phyloP scores from a whole-genome alignment of 1,140 invertebrate species.

The Artemia franciscana region DNA sequence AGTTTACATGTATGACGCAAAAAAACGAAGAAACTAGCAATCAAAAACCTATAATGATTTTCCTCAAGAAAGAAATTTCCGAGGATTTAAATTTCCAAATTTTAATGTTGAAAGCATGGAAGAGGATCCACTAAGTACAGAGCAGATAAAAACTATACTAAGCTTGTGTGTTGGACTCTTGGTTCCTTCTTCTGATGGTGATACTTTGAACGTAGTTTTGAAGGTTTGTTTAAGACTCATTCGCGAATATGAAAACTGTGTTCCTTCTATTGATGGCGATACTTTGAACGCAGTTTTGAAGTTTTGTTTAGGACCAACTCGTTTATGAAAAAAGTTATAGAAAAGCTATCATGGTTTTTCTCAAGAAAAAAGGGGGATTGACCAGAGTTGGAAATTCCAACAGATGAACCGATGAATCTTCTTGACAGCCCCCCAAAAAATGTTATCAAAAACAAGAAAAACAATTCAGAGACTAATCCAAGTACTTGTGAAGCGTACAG shows the following conservation, averaged over 20 bases:
- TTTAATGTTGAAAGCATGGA: slow-evolving; percentile 14
- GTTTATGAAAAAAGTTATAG: slow-evolving; percentile 43
- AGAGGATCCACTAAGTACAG: slow-evolving; percentile 1
- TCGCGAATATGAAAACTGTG: slow-evolving; percentile 44
- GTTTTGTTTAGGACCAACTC: slow-evolving; percentile 45
- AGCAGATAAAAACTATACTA: slow-evolving; percentile 7
- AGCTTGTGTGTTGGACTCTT: slow-evolving; percentile 45
- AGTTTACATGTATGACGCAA: slow-evolving; percentile 60
- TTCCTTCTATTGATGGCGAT: slow-evolving; percentile 46
- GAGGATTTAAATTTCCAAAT: background rate
- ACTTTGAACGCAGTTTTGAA: slow-evolving; percentile 53
- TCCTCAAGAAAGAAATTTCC: slow-evolving; percentile 24
- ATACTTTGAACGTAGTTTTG: slow-evolving; percentile 52
- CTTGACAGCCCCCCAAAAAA: too few species aligned
- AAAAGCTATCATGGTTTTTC: slow-evolving; percentile 41
- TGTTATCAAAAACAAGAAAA: too few species aligned
- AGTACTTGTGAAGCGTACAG: too few species aligned
- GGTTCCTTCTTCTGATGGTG: slow-evolving; percentile 39
- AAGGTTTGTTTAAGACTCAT: slow-evolving; percentile 51
- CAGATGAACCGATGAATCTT: too few species aligned
- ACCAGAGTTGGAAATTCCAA: too few species aligned
- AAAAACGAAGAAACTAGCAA: slow-evolving; percentile 55
- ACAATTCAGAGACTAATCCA: too few species aligned
- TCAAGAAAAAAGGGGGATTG: slow-evolving; percentile 39
- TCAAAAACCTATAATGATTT: slow-evolving; percentile 53